Evolutionary conservation across 1,140 invertebrate genomes (phyloP), one percentile per base, ranked within the genome.

Genomic region (Zaprionus davidi): DNA sequence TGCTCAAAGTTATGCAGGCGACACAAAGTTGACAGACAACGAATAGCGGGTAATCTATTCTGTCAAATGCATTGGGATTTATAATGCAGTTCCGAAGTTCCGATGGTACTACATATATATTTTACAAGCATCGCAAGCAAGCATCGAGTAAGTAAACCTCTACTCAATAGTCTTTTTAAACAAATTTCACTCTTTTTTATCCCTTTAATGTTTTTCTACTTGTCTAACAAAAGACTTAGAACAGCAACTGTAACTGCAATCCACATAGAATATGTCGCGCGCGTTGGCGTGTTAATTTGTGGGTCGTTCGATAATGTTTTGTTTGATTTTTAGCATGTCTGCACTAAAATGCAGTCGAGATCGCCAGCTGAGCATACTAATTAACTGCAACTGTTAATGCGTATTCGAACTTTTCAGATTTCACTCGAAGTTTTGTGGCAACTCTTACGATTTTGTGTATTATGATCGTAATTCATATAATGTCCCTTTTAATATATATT

Each of bases 141-240:
- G 9, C 31, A 34, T 34, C 3, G 31, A 34, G 31, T 34, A 34
- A 34, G 9, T 11, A 31, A 31, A 31, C 26, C 5, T 28, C 6
- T 7, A 6, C 6, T 28, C 26, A 28, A 28, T 28, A 28, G 26
- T 31, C 3, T 0, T 31, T 11, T 11, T 31, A 31, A 31, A 31
- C 9, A 31, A 11, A 31, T 31, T 11, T 31, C 31, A 28, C 28
- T 31, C 3, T 31, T 31, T 31, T 31, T 9, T 31, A 31, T 31
- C 9, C 9, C 9, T 28, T 7, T 28, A 28, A 7, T 28, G 5
- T 31, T 31, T 2, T 31, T 31, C 3, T 11, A 34, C 31, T 11
- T 34, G 31, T 34, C 31, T 11, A 34, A 82, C 85, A 72, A 88
- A 85, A 79, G 81, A 90, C 85, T 88, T 75, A 79, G 55, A 76